Evolutionary conservation across 1,140 invertebrate species (phyloP), one percentile per base, ranked within the genome.

Genomic region (Pemphigus obesinymphae): DNA sequence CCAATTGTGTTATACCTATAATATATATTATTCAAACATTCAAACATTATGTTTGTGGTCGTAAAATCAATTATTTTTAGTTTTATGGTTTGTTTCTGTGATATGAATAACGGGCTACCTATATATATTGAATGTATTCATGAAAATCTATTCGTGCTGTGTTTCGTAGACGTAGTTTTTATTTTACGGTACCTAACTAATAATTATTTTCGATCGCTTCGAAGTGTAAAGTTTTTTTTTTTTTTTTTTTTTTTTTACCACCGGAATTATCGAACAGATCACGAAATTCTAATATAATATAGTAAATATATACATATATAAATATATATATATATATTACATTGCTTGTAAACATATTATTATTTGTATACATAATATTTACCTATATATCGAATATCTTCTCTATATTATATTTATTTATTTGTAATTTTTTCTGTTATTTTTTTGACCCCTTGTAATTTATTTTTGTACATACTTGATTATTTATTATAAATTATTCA

Each of bases 41-140:
- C 13, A 11, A 11, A 45, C 13, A 45, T 45, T 11, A 20, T 50
- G 17, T 73, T 73, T 73, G 3, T 73, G 26, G 31, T 73, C 13
- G 43, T 72, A 29, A 72, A 50, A 50, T 73, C 26, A 11, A 73
- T 31, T 31, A 31, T n/a, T 50, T 73, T 73, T 80, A 80, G 76
- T 80, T 80, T 80, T 63, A 80, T 80, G 37, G 34, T 80, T 80
- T 80, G n/a, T 58, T 80, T 80, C 76, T 80, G 76, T 80, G 76
- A 80, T 80, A 80, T 61, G 76, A 80, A 80, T 61, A 45, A n/a
- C 13, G 43, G 23, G 29, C 17, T 50, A 73, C 45, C 26, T 50
- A 31, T 50, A n/a, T n/a, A n/a, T 50, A 48, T 68, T 43, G 8
- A 15, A 68, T 50, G 23, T 73, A 45, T 72, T 50, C 50, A 3